Percentiles rank a stretch among this genome's conserved stretches.
These are phyloP conservation scores for Dorcus hopei DNA, from an alignment of 2,888 invertebrate species.

Conservation along the genomic window DNA sequence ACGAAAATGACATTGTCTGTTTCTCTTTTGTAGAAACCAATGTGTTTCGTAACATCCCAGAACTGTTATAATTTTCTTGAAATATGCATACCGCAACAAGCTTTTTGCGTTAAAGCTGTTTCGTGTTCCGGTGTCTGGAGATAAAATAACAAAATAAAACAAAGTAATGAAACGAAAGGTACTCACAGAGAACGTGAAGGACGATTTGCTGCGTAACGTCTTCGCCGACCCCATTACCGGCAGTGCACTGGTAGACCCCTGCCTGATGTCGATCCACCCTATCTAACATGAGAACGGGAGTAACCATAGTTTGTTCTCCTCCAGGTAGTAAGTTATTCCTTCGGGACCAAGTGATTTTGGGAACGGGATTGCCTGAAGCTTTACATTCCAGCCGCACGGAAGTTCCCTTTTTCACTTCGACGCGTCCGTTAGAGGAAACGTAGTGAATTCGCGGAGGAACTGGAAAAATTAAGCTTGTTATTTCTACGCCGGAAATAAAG, in stretches of 20 bases:
- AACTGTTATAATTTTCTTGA: too few relatives aligned
- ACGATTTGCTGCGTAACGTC: constrained; percentile 60
- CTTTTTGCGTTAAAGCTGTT: too few relatives aligned
- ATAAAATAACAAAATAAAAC: not conserved
- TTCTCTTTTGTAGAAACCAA: too few relatives aligned
- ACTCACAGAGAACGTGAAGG: constrained; percentile 64
- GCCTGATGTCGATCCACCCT: constrained; percentile 62
- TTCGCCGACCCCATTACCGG: constrained; percentile 62
- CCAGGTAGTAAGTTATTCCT: constrained; percentile 54
- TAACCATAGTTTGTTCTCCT: constrained; percentile 61
- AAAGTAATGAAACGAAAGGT: not conserved
- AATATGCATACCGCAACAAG: too few relatives aligned
- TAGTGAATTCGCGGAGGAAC: constrained; percentile 64
- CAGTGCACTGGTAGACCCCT: constrained; percentile 62
- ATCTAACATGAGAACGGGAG: constrained; percentile 58
- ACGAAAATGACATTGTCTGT: too few relatives aligned
- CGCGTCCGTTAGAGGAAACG: constrained; percentile 60
- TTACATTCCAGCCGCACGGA: constrained; percentile 53
- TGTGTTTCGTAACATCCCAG: too few relatives aligned
- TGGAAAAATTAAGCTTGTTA: constrained; percentile 40
- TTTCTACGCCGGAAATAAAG: constrained; percentile 9
- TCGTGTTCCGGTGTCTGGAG: too few relatives aligned
- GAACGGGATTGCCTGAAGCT: constrained; percentile 54
- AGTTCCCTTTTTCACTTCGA: constrained; percentile 59
- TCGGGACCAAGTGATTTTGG: constrained; percentile 55